Conservation (phyloP, 2,888 invertebrate genomes). For the Acanthosepion esculentum region DNA sequence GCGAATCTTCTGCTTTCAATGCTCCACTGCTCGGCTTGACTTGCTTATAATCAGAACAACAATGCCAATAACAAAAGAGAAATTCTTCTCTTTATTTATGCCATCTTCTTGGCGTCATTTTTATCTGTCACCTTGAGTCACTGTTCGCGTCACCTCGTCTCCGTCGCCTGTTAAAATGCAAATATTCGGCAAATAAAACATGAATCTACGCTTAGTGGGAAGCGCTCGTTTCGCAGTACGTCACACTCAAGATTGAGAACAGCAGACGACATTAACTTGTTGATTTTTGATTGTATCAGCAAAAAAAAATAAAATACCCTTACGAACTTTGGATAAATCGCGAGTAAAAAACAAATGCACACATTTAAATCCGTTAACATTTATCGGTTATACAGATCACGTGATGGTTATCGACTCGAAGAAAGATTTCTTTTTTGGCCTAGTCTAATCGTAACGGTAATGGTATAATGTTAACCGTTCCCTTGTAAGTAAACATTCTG, state of each 20-base stretch:
- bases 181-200: not conserved
- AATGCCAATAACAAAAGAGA: not conserved
- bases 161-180: not conserved
- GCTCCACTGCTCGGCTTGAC: not conserved
- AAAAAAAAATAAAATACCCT: no score
- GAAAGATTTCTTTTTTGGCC: no score
- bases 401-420: no score
- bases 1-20: not conserved
- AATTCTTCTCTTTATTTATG: constrained; percentile 15
- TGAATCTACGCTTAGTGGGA: not conserved
- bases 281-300: no score
- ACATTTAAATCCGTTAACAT: no score
- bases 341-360: no score
- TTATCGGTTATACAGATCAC: no score
- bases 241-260: not conserved
- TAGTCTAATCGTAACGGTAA: no score
- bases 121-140: not conserved
- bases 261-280: no score
- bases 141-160: not conserved
- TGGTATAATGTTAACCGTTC: no score
- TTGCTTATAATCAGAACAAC: not conserved
- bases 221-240: not conserved
- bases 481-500: no score
- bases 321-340: no score
- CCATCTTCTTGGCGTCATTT: not conserved